Conservation (phyloP, 1,140 invertebrate genomes). For the Ips nitidus region DNA sequence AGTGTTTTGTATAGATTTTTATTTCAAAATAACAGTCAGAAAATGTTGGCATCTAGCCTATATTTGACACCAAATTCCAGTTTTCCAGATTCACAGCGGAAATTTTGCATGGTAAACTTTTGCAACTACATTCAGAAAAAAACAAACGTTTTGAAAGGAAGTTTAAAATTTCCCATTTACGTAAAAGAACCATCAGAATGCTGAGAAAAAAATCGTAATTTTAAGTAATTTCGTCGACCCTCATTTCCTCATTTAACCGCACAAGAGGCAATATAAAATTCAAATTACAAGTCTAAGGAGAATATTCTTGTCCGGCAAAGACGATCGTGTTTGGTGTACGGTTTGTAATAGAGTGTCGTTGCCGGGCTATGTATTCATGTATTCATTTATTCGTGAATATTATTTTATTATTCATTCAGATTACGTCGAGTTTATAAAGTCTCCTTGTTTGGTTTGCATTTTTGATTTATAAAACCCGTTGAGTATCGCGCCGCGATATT, state of each 20-base stretch:
- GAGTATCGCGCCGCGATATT: background rate
- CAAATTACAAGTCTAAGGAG: background rate
- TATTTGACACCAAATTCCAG: too few species aligned
- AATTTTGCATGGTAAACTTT: too few species aligned
- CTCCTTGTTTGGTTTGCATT: conserved; percentile 21
- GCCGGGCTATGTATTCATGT: conserved; percentile 16
- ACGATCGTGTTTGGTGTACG: conserved; percentile 12
- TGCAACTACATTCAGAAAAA: too few species aligned
- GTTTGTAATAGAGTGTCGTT: conserved; percentile 24
- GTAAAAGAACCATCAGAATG: too few species aligned
- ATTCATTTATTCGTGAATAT: conserved; percentile 35
- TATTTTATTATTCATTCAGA: conserved; percentile 35
- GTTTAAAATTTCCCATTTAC: too few species aligned
- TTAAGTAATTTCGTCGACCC: background rate
- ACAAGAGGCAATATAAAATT: conserved; percentile 15
- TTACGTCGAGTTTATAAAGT: conserved; percentile 20
- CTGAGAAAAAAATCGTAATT: background rate
- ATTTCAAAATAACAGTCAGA: too few species aligned
- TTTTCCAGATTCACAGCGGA: too few species aligned
- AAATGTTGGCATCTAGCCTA: too few species aligned
- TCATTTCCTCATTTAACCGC: conserved; percentile 1
- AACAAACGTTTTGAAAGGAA: too few species aligned
- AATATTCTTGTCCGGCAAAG: conserved; percentile 9
- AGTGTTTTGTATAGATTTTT: too few species aligned
- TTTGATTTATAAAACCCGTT: conserved; percentile 20